Evolutionary conservation across 2,113 vertebrate species (phyloP).

Genomic region (Chascanopsetta lugubris): DNA sequence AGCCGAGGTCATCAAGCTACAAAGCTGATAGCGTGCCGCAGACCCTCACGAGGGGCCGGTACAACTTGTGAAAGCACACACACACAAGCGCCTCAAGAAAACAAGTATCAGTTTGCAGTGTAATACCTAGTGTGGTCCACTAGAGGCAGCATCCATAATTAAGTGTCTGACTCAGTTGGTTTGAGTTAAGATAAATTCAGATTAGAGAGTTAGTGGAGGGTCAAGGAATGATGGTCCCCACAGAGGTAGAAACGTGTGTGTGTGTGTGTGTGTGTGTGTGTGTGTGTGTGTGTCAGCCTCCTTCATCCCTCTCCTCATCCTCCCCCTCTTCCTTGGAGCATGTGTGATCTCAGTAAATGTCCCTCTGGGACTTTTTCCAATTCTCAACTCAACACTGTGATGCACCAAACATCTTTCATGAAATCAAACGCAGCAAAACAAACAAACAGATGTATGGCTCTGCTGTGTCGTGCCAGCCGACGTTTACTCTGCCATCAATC

Average conservation of each 20-base stretch:
- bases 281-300: not conserved
- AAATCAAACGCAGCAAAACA: not conserved
- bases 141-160: too few relatives aligned
- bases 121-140: too few relatives aligned
- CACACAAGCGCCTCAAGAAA: too few relatives aligned
- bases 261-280: not conserved
- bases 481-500: not conserved
- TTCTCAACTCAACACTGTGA: slow-evolving; percentile 37
- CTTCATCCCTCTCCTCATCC: not conserved
- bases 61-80: too few relatives aligned
- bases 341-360: slow-evolving; percentile 29
- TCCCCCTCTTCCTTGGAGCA: slow-evolving; percentile 3
- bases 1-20: not conserved
- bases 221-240: not conserved
- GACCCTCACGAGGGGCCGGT: slow-evolving; percentile 25
- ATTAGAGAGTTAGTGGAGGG: too few relatives aligned
- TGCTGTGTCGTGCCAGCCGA: not conserved
- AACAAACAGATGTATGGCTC: slow-evolving; percentile 1
- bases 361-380: not conserved
- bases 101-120: slow-evolving; percentile 5
- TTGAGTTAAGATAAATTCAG: too few relatives aligned
- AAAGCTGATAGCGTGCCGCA: slow-evolving; percentile 7
- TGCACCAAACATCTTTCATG: slow-evolving; percentile 28
- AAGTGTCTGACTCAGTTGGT: too few relatives aligned
- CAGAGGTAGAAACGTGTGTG: not conserved